phyloP scores from a whole-genome alignment of 2,888 invertebrate species.

The Stratiomys singularior region DNA sequence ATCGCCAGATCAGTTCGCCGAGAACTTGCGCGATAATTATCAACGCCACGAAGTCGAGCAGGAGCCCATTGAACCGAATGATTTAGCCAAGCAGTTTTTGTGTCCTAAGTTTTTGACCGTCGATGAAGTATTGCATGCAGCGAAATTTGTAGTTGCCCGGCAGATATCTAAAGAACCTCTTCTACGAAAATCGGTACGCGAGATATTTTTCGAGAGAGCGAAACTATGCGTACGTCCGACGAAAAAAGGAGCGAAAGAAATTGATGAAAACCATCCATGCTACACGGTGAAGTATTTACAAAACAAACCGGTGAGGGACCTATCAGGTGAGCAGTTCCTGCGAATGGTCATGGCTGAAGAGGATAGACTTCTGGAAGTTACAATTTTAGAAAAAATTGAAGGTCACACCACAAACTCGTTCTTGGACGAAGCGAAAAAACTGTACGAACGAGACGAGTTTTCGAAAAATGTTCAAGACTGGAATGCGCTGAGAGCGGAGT shows the following conservation, averaged over 20 bases:
- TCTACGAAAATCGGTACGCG: conserved; percentile 84
- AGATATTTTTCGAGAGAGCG: conserved; percentile 88
- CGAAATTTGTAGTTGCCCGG: conserved; percentile 93
- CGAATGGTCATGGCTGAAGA: conserved; percentile 83
- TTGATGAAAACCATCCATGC: conserved; percentile 93
- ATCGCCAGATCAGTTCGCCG: conserved; percentile 93
- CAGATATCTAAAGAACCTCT: conserved; percentile 93
- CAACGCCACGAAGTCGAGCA: conserved; percentile 96
- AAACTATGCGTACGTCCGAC: conserved; percentile 85
- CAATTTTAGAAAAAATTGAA: conserved; percentile 79
- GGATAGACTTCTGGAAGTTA: conserved; percentile 80
- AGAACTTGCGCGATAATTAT: conserved; percentile 95
- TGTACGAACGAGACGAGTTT: conserved; percentile 82
- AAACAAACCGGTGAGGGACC: conserved; percentile 90
- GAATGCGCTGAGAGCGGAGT: conserved; percentile 89
- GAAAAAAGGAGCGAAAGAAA: conserved; percentile 90
- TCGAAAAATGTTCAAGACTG: conserved; percentile 94
- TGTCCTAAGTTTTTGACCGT: conserved; percentile 74
- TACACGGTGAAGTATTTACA: conserved; percentile 90
- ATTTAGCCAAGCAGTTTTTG: conserved; percentile 83
- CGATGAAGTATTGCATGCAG: conserved; percentile 89
- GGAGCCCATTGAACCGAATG: conserved; percentile 83
- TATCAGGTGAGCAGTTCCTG: conserved; percentile 90
- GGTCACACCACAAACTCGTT: conserved; percentile 82
- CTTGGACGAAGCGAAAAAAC: conserved; percentile 87